Evolutionary conservation across 2,797 vertebrate genomes (phyloP), one percentile per base, ranked within the genome.

Genomic region (Austrolebias charrua): DNA sequence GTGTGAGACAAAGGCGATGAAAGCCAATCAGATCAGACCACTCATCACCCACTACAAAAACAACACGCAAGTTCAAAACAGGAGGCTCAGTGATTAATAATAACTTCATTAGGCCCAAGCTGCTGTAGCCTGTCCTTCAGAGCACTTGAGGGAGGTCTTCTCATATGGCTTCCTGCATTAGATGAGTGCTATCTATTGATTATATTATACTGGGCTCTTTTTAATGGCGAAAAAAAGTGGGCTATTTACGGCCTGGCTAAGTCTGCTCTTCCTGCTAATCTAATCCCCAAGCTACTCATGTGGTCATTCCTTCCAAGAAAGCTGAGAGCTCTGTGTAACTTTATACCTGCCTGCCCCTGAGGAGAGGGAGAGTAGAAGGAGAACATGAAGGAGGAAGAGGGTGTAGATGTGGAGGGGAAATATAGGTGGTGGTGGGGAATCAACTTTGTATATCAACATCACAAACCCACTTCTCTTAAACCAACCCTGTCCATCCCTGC

Each of bases 191-290:
- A 81, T 86, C 90, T 91, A 92, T 93, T 91, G 90, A 92, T 92
- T 90, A 88, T 90, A 88, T 89, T 90, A 86, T 88, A 88, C 89
- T 86, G 84, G 78, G 82, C 86, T 15, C 89, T 89, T 90, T 91
- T 90, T 90, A 91, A 90, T 90, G 79, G 88, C 89, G 86, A 91
- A 91, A 89, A 33, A 91, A 90, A 89, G 86, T 85, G 87, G 90
- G 87, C 90, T 92, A 92, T 92, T 92, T 92, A 90, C 88, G 83
- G 91, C 90, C 81, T 4, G 60, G 86, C 89, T 91, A 91, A 92
- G 88, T 90, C 90, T 90, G 90, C 88, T 90, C 91, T 92, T 92
- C 90, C 90, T 92, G 90, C 90, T 92, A 92, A 91, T 92, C 90
- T 92, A 92, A 92, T 92, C 91, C 91, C 91, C 88, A 83, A 90